These are phyloP conservation scores for Drosophila acutilabella DNA, from an alignment of 2,888 invertebrate species.

Conservation along the genomic window DNA sequence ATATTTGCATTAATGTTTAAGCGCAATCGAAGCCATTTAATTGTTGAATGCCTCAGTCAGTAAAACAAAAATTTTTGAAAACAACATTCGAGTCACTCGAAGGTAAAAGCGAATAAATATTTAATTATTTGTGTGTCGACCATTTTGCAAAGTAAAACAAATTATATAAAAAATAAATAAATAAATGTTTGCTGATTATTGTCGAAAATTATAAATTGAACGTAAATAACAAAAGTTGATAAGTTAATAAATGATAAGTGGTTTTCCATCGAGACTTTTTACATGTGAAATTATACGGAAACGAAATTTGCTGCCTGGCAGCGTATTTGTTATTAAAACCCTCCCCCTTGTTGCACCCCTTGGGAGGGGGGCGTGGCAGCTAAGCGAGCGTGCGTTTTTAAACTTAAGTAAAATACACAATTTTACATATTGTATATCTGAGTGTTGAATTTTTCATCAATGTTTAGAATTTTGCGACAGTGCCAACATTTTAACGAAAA, in stretches of 20 bases:
- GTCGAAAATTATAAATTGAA: slow-evolving; percentile 29
- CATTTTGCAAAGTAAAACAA: slow-evolving; percentile 53
- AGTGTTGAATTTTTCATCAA: slow-evolving; percentile 73
- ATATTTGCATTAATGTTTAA: slow-evolving; percentile 34
- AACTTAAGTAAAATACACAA: slow-evolving; percentile 49
- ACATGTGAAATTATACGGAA: slow-evolving; percentile 42
- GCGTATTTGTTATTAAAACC: slow-evolving; percentile 46
- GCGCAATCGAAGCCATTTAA: slow-evolving; percentile 37
- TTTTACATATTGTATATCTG: slow-evolving; percentile 71
- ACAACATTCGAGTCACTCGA: slow-evolving; percentile 20
- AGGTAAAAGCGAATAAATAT: slow-evolving; percentile 15
- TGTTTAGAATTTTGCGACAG: slow-evolving; percentile 65
- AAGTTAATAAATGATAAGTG: slow-evolving; percentile 32
- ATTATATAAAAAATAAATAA: slow-evolving; percentile 32
- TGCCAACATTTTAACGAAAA: slow-evolving; percentile 56
- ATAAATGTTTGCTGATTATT: slow-evolving; percentile 61
- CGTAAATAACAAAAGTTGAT: slow-evolving; percentile 5
- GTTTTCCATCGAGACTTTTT: slow-evolving; percentile 27
- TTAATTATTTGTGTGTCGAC: slow-evolving; percentile 50
- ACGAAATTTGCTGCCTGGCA: slow-evolving; percentile 55
- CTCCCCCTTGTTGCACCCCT: neutral
- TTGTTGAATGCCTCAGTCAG: slow-evolving; percentile 76
- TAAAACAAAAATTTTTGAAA: slow-evolving; percentile 31
- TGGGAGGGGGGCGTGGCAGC: slow-evolving; percentile 25
- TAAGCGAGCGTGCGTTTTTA: slow-evolving; percentile 37